Percentiles rank a stretch among this genome's conserved stretches.
These are phyloP conservation scores for Anoplolepis gracilipes DNA, from an alignment of 1,140 invertebrate genomes.

Conservation along the genomic window DNA sequence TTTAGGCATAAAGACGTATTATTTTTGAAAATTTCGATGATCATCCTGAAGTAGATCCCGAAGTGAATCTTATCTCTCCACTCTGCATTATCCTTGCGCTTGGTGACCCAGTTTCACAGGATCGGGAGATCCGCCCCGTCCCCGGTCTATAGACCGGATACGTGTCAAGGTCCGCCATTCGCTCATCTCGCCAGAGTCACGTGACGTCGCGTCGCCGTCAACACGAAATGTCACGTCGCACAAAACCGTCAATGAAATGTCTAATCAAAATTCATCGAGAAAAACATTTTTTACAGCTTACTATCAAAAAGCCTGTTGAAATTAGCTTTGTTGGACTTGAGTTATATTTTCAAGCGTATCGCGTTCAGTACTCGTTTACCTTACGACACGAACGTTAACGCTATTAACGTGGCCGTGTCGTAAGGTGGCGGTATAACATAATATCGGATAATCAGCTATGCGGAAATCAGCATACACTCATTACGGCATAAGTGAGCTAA, in stretches of 20 bases:
- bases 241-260: neutral
- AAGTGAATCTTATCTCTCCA: constrained; percentile 76
- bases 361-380: neutral
- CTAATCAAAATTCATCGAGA: neutral
- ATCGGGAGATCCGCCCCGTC: constrained; percentile 74
- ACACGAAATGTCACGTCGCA: neutral
- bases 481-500: neutral
- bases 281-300: neutral
- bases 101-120: constrained; percentile 79
- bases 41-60: constrained; percentile 71
- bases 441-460: constrained; percentile 32
- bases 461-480: constrained; percentile 29
- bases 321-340: neutral
- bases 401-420: no score
- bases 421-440: neutral
- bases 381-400: neutral
- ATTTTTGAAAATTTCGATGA: constrained; percentile 21
- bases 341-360: neutral
- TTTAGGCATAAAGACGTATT: neutral
- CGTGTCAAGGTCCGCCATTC: constrained; percentile 80
- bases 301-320: neutral
- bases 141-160: constrained; percentile 75
- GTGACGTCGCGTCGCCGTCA: no score
- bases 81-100: constrained; percentile 82
- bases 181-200: constrained; percentile 59